These are phyloP conservation scores for Monodelphis domestica DNA, from an alignment of 2,797 vertebrate species.

Conservation along the genomic window DNA sequence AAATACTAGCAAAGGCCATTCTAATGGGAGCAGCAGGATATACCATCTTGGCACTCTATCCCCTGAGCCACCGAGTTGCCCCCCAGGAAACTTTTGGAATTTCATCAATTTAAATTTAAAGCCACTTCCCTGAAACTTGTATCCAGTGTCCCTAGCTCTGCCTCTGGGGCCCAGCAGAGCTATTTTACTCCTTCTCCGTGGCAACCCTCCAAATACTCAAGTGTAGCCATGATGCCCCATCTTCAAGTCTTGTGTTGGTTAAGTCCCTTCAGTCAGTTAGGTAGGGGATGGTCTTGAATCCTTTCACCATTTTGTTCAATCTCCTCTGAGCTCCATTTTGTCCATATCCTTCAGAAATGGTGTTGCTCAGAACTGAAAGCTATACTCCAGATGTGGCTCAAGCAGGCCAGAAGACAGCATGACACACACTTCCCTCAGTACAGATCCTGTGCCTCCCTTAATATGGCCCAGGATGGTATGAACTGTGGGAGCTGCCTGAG, in stretches of 20 bases:
- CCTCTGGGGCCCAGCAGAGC: background rate
- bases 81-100: background rate
- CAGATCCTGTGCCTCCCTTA: background rate
- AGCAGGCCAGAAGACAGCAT: background rate
- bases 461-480: background rate
- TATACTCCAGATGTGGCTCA: background rate
- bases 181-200: background rate
- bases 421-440: background rate
- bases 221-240: background rate
- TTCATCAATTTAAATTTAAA: background rate
- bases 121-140: background rate
- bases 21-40: too few species aligned
- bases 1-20: too few species aligned
- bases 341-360: background rate
- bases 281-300: background rate
- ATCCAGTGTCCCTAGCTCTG: background rate
- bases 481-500: background rate
- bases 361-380: background rate
- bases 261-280: background rate
- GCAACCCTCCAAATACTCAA: background rate
- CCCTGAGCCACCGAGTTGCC: too few species aligned
- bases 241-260: background rate
- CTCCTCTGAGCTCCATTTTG: background rate
- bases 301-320: background rate
- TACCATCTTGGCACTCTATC: too few species aligned